Evolutionary conservation across 2,113 vertebrate genomes (phyloP).

Genomic region (Cavia porcellus): DNA sequence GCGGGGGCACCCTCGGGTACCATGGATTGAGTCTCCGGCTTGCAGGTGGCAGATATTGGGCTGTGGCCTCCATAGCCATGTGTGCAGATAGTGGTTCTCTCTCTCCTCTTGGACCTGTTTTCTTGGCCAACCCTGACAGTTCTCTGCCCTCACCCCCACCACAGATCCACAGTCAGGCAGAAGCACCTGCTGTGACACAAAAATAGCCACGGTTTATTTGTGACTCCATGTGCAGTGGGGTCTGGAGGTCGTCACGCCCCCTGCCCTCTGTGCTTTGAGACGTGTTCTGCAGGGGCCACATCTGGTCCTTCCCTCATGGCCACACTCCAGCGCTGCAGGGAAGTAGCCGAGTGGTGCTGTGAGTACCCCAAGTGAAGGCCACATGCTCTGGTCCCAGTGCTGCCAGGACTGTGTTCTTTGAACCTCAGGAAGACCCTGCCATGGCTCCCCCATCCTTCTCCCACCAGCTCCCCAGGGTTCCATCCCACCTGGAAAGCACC

Average conservation of each 20-base stretch:
- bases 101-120: background rate
- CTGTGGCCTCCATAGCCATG: background rate
- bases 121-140: background rate
- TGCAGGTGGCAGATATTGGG: background rate
- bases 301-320: accelerated
- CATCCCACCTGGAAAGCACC: background rate
- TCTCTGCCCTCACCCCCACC: background rate
- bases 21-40: background rate
- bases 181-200: no score
- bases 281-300: background rate
- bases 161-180: no score
- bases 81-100: background rate
- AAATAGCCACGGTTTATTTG: background rate
- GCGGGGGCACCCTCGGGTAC: background rate
- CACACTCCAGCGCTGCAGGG: no score
- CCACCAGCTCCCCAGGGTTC: background rate
- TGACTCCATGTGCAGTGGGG: background rate
- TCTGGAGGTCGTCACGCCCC: accelerated
- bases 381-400: background rate
- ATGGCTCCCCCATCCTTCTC: background rate
- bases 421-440: background rate
- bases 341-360: background rate
- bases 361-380: background rate
- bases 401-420: background rate
- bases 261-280: background rate